A percentile compares a stretch with the other conserved stretches of the same genome.
Evolutionary conservation across 2,113 vertebrate species (phyloP).

Genomic region (Macroglossus sobrinus): DNA sequence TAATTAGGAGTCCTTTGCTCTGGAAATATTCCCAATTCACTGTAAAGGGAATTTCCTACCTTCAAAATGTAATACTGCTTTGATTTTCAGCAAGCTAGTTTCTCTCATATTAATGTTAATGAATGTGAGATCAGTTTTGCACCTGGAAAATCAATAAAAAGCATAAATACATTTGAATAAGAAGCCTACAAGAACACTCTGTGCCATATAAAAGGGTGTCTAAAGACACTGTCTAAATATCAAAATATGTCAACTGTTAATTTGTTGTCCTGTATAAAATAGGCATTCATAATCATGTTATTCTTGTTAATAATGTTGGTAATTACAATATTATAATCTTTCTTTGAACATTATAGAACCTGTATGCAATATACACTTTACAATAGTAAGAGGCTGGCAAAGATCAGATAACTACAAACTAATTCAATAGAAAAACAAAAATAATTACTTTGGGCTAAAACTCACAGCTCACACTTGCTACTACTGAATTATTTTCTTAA

Average conservation of each 20-base stretch:
- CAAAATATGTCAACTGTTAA: constrained; percentile 11
- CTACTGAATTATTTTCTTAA: not conserved
- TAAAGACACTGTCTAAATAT: not conserved
- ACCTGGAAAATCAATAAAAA: constrained; percentile 61
- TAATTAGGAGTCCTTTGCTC: constrained; percentile 37
- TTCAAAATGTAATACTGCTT: not conserved
- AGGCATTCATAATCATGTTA: not conserved
- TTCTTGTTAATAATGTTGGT: not conserved
- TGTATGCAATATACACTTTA: not conserved
- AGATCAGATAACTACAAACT: not conserved
- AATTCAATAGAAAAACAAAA: not conserved
- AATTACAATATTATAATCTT: not conserved
- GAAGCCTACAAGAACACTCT: not conserved
- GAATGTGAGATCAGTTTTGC: constrained; percentile 50
- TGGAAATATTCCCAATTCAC: constrained; percentile 21
- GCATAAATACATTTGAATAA: constrained; percentile 5
- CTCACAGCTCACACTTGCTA: not conserved
- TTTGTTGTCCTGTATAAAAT: not conserved
- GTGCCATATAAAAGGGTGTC: not conserved
- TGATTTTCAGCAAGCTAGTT: constrained; percentile 27
- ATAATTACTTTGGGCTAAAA: not conserved
- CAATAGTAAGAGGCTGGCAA: not conserved
- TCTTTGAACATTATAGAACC: not conserved
- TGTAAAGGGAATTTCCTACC: constrained; percentile 4
- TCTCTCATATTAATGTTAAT: constrained; percentile 59